Percentiles rank a stretch among this genome's conserved stretches.
These are phyloP conservation scores for Pseudomugil gertrudae DNA, from an alignment of 2,797 vertebrate species.

Conservation along the genomic window DNA sequence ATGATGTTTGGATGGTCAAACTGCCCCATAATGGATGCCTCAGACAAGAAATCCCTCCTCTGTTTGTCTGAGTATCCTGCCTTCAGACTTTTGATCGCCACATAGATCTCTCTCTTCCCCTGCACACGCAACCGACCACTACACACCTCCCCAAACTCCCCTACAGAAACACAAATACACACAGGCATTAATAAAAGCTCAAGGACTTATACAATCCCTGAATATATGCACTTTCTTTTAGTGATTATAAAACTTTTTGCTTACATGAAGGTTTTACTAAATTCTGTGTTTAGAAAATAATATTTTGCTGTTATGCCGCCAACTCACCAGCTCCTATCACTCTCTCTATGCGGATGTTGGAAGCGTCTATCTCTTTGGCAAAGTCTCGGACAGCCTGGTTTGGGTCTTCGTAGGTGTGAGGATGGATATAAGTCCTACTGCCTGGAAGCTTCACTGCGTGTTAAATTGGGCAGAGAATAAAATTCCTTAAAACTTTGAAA, in stretches of 20 bases:
- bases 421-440: conserved; percentile 84
- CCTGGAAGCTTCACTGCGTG: conserved; percentile 83
- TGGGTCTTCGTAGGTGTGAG: conserved; percentile 86
- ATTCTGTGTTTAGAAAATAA: conserved; percentile 3
- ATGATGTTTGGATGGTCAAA: conserved; percentile 99
- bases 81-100: conserved; percentile 97
- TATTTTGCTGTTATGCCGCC: conserved; percentile 20
- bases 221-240: background rate
- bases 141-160: conserved; percentile 98
- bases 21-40: conserved; percentile 99
- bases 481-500: background rate
- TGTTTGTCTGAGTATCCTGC: conserved; percentile 97
- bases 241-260: background rate
- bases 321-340: conserved; percentile 85
- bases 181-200: background rate
- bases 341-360: conserved; percentile 85
- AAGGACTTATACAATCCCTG: background rate
- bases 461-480: background rate
- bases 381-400: conserved; percentile 87
- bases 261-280: background rate
- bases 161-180: conserved; percentile 71
- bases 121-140: conserved; percentile 94
- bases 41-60: conserved; percentile 94
- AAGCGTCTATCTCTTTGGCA: conserved; percentile 87
- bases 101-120: conserved; percentile 96